A percentile compares a stretch with the other conserved stretches of the same genome.
Evolutionary conservation across 2,888 invertebrate species (phyloP).

Genomic region (Neoitamus cyanurus): DNA sequence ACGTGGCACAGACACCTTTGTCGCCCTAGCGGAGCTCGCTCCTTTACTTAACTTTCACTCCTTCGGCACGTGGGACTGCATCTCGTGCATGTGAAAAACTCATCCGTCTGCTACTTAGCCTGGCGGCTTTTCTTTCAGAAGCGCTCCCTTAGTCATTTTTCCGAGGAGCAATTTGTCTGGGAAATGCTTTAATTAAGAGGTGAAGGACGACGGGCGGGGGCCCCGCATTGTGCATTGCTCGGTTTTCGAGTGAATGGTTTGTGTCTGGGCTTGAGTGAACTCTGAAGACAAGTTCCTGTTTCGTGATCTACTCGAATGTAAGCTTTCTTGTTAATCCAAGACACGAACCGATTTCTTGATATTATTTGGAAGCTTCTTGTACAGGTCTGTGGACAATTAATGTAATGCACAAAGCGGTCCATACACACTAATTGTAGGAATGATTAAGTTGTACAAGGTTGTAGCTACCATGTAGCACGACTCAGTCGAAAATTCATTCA

Average conservation of each 20-base stretch:
- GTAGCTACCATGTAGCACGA: no score
- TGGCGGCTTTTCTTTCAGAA: neutral
- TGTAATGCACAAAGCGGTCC: no score
- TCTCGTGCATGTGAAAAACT: neutral
- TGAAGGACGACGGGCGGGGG: neutral
- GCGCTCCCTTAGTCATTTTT: neutral
- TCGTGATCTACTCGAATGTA: neutral
- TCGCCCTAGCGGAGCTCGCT: neutral
- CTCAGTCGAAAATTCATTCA: no score
- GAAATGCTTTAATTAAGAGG: neutral
- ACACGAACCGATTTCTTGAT: neutral
- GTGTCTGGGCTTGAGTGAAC: neutral
- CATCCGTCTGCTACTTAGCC: neutral
- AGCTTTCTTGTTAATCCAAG: neutral
- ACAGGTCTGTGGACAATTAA: neutral
- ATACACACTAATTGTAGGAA: no score
- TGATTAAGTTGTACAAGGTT: no score
- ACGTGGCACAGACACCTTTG: neutral
- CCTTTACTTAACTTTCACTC: neutral
- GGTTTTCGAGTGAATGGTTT: neutral
- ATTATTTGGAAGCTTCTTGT: neutral
- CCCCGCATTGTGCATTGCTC: neutral
- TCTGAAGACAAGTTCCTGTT: neutral
- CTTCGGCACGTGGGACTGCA: neutral
- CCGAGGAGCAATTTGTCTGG: neutral